phyloP scores from a whole-genome alignment of 2,797 vertebrate species.

The Eospalax fontanierii region DNA sequence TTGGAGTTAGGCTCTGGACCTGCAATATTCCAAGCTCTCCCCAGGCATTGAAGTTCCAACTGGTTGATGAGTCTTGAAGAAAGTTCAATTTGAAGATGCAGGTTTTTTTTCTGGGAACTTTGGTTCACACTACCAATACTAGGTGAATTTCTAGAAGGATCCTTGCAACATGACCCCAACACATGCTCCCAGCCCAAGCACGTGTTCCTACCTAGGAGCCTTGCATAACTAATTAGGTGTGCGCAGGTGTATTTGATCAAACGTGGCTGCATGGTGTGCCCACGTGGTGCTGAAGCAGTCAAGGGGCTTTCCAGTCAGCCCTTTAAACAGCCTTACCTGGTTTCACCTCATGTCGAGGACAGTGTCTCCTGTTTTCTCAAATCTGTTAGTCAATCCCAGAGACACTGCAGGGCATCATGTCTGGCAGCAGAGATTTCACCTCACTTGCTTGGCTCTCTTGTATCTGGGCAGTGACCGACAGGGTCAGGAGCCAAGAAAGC shows the following conservation, averaged over 20 bases:
- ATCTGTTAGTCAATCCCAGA: not conserved
- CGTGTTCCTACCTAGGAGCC: not conserved
- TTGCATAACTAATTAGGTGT: not conserved
- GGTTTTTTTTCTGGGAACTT: too few species aligned
- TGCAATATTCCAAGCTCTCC: too few species aligned
- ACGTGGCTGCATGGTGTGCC: not conserved
- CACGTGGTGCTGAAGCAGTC: not conserved
- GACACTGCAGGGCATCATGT: not conserved
- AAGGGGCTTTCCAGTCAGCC: not conserved
- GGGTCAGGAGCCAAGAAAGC: not conserved
- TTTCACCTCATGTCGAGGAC: accelerated
- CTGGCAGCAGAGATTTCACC: not conserved
- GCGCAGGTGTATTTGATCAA: constrained; percentile 1
- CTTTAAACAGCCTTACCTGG: not conserved
- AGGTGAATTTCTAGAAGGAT: not conserved
- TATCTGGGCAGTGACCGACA: not conserved
- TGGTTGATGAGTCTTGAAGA: too few species aligned
- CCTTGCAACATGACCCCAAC: not conserved
- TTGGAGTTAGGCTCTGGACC: too few species aligned
- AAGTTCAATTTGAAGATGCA: too few species aligned
- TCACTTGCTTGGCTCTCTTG: not conserved
- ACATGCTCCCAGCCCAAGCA: not conserved
- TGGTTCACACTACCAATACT: too few species aligned
- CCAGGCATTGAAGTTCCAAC: too few species aligned
- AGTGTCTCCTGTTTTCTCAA: not conserved